A percentile compares a stretch with the other conserved stretches of the same genome.
Conservation (phyloP, 2,888 invertebrate genomes). For the Drosophila mimica region DNA sequence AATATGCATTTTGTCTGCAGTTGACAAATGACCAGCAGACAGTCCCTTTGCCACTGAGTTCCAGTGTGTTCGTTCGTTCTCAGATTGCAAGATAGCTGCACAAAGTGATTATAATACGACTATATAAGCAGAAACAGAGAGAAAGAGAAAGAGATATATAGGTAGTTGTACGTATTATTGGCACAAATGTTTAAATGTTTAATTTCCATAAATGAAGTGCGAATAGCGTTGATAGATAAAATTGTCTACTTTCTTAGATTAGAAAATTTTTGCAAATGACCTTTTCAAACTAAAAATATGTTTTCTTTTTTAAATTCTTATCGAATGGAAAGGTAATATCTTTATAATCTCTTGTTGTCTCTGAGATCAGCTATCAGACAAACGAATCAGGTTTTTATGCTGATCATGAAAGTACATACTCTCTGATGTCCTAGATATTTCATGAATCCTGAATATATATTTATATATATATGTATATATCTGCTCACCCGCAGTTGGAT, state of each 20-base stretch:
- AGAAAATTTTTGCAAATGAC: not conserved
- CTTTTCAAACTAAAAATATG: not conserved
- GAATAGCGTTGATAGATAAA: not conserved
- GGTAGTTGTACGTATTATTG: no score
- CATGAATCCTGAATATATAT: not conserved
- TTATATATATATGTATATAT: no score
- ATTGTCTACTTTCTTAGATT: not conserved
- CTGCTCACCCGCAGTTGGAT: conserved; percentile 44
- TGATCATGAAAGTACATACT: not conserved
- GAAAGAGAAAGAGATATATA: not conserved
- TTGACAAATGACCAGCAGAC: conserved; percentile 77
- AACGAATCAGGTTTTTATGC: not conserved
- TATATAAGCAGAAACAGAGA: conserved; percentile 28
- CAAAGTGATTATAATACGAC: conserved; percentile 71
- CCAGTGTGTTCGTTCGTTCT: conserved; percentile 83
- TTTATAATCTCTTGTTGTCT: not conserved
- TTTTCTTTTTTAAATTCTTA: not conserved
- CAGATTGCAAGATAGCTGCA: conserved; percentile 79
- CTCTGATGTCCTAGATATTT: not conserved
- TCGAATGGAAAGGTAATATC: not conserved
- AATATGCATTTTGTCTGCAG: conserved; percentile 45
- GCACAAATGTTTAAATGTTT: no score
- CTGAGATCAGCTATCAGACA: not conserved
- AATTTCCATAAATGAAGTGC: no score
- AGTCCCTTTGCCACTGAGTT: conserved; percentile 83